Evolutionary conservation across 23 tunicate species (phyloP).

Genomic region (Botrylloides violaceus): DNA sequence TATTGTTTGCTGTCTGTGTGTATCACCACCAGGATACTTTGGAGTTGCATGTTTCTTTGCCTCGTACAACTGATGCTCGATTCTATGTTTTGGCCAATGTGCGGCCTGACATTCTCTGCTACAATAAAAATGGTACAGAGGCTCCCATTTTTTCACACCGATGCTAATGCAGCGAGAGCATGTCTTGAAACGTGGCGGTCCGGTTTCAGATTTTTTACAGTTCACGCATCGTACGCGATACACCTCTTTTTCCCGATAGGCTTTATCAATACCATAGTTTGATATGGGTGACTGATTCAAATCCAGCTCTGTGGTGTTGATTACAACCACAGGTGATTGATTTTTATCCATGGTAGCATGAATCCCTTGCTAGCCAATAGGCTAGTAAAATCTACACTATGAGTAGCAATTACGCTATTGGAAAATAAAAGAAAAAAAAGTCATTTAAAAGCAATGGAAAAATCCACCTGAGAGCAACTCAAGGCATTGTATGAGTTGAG

Average conservation of each 20-base stretch:
- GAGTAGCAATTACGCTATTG: no score
- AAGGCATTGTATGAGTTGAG: no score
- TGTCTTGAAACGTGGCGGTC: neutral
- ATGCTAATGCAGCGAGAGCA: neutral
- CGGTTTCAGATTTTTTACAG: neutral
- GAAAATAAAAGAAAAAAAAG: no score
- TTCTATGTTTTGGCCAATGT: constrained; percentile 7
- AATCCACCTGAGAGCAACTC: no score
- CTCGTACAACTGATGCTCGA: neutral
- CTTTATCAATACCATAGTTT: neutral
- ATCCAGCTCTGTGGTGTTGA: neutral
- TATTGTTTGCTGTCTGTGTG: no score
- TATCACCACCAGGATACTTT: neutral
- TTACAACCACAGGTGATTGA: neutral
- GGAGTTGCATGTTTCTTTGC: neutral
- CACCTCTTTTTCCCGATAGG: neutral
- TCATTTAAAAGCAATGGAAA: no score
- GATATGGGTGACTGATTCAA: neutral
- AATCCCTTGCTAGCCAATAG: no score
- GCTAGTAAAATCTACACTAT: no score
- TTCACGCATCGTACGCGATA: neutral
- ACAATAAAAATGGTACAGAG: neutral
- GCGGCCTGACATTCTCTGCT: constrained; percentile 3
- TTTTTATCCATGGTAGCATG: no score
- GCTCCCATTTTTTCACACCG: neutral